Evolutionary conservation across 2,888 invertebrate species (phyloP).

Genomic region (Stegophylla sp.): DNA sequence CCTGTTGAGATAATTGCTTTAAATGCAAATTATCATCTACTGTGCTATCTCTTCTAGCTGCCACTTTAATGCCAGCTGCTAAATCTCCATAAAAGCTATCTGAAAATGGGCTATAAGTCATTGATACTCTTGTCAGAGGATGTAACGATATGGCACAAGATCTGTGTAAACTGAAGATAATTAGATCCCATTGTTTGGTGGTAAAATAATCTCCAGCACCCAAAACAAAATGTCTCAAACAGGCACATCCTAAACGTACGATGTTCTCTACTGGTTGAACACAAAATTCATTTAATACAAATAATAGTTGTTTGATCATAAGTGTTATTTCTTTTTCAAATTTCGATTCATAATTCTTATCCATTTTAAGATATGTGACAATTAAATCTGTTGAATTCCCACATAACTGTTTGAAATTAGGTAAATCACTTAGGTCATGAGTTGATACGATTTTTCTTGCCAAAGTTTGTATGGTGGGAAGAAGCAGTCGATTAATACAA

Average conservation of each 20-base stretch:
- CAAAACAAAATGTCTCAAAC: slow-evolving; percentile 82
- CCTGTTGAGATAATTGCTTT: slow-evolving; percentile 88
- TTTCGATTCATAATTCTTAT: slow-evolving; percentile 38
- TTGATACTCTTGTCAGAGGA: slow-evolving; percentile 84
- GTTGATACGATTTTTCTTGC: slow-evolving; percentile 71
- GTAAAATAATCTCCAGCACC: slow-evolving; percentile 83
- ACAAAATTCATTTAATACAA: slow-evolving; percentile 88
- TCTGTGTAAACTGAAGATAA: slow-evolving; percentile 80
- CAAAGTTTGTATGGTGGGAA: slow-evolving; percentile 95
- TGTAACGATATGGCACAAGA: slow-evolving; percentile 87
- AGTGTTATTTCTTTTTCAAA: slow-evolving; percentile 68
- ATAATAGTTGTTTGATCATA: slow-evolving; percentile 83
- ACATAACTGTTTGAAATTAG: slow-evolving; percentile 93
- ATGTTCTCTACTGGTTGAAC: slow-evolving; percentile 89
- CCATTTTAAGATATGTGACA: slow-evolving; percentile 75
- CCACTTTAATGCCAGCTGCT: slow-evolving; percentile 86
- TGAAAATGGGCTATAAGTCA: slow-evolving; percentile 88
- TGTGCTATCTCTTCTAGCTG: slow-evolving; percentile 86
- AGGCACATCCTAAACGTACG: slow-evolving; percentile 89
- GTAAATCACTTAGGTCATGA: slow-evolving; percentile 66
- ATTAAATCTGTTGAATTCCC: slow-evolving; percentile 90
- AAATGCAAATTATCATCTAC: slow-evolving; percentile 83
- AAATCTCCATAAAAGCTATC: slow-evolving; percentile 93
- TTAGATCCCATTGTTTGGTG: slow-evolving; percentile 84
- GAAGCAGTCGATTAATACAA: slow-evolving; percentile 87